Evolutionary conservation across 2,888 invertebrate species (phyloP).

Genomic region (Diaphora mendica): DNA sequence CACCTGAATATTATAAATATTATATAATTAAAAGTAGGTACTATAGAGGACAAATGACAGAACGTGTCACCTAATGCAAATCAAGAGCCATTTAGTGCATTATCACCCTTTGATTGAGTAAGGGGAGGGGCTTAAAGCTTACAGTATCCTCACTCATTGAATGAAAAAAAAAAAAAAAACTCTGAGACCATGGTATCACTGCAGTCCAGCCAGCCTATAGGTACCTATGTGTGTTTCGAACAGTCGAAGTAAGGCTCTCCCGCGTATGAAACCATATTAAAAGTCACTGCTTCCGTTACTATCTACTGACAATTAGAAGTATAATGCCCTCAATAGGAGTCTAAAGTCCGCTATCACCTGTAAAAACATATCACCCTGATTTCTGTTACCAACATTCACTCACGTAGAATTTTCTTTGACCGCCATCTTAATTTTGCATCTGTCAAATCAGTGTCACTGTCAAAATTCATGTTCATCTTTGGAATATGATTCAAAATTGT

Average conservation of each 20-base stretch:
- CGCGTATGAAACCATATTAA: neutral
- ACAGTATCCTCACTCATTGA: too few relatives aligned
- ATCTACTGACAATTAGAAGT: neutral
- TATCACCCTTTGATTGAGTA: too few relatives aligned
- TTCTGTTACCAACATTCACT: conserved; percentile 49
- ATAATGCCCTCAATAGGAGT: conserved; percentile 7
- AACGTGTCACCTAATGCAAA: too few relatives aligned
- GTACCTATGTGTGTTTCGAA: too few relatives aligned
- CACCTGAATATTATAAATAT: too few relatives aligned
- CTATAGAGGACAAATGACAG: too few relatives aligned
- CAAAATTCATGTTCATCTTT: conserved; percentile 34
- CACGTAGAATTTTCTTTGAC: conserved; percentile 37
- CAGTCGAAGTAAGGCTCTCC: too few relatives aligned
- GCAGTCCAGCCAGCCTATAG: neutral
- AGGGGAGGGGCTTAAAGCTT: neutral
- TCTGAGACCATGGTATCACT: neutral
- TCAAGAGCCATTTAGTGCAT: too few relatives aligned
- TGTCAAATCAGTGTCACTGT: conserved; percentile 45
- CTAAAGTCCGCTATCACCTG: conserved; percentile 57
- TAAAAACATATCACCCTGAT: conserved; percentile 55
- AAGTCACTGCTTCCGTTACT: neutral
- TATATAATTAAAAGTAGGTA: too few relatives aligned
- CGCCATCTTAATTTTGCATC: conserved; percentile 49
- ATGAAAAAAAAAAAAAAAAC: too few relatives aligned
- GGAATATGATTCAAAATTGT: conserved; percentile 57